These are phyloP conservation scores for Heliconius hermathena DNA, from an alignment of 1,140 invertebrate species.

Conservation along the genomic window DNA sequence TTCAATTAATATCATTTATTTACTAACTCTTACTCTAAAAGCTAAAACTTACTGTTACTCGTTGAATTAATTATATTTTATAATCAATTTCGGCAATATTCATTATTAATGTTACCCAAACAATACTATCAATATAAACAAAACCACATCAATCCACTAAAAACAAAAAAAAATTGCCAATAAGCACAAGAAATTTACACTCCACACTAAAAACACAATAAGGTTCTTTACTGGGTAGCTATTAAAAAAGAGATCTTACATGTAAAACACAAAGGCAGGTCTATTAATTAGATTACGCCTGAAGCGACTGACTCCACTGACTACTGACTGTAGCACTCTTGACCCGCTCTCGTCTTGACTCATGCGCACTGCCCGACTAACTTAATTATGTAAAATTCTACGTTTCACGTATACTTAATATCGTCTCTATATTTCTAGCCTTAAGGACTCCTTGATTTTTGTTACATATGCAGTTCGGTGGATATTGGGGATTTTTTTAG, in stretches of 20 bases:
- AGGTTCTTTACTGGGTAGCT: not conserved
- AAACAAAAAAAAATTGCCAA: not conserved
- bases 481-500: not conserved
- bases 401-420: constrained; percentile 25
- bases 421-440: not conserved
- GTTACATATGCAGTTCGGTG: constrained; percentile 9
- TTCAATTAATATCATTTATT: no score
- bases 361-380: constrained; percentile 57
- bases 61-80: not conserved
- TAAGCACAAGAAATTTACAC: not conserved
- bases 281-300: constrained; percentile 42
- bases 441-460: constrained; percentile 18
- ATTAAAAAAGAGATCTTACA: constrained; percentile 20
- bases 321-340: constrained; percentile 46
- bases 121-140: not conserved
- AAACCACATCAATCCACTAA: not conserved
- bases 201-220: constrained; percentile 9
- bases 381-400: constrained; percentile 43
- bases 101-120: not conserved
- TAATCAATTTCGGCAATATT: not conserved
- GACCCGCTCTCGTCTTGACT: constrained; percentile 50
- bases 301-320: constrained; percentile 33
- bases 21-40: no score
- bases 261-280: constrained; percentile 16
- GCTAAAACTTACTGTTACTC: not conserved